Percentiles rank a stretch among this genome's conserved stretches.
Evolutionary conservation across 1,140 invertebrate genomes (phyloP).

Genomic region (Neodiprion fabricii): DNA sequence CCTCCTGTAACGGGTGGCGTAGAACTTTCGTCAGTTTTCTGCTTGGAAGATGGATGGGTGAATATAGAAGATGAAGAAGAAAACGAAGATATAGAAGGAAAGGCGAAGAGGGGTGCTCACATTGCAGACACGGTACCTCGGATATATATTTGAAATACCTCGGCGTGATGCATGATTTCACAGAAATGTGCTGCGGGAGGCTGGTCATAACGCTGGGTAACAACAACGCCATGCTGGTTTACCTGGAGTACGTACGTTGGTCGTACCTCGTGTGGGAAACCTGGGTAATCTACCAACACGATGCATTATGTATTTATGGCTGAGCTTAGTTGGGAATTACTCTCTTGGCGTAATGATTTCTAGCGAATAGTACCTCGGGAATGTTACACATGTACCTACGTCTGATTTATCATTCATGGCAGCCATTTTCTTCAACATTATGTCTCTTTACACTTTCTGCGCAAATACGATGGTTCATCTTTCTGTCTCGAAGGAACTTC

Average conservation of each 20-base stretch:
- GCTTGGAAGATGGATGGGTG: too few relatives aligned
- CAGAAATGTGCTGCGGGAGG: not conserved
- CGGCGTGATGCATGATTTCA: not conserved
- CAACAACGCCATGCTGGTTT: too few relatives aligned
- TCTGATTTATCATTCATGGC: not conserved
- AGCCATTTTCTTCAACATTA: not conserved
- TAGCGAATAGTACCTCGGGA: not conserved
- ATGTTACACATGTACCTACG: not conserved
- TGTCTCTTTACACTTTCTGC: too few relatives aligned
- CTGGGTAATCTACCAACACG: not conserved
- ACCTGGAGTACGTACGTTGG: not conserved
- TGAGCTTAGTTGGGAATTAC: constrained; percentile 2
- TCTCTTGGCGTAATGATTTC: not conserved
- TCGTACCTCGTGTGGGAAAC: not conserved
- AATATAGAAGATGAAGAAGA: too few relatives aligned
- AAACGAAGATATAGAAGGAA: too few relatives aligned
- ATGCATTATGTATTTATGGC: constrained; percentile 7
- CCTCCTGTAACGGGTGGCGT: too few relatives aligned
- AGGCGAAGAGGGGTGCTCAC: not conserved
- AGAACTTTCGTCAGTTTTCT: too few relatives aligned
- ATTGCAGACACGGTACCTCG: not conserved
- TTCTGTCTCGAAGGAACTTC: too few relatives aligned
- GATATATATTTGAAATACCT: not conserved
- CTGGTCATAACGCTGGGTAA: too few relatives aligned
- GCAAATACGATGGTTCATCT: too few relatives aligned